Base-by-base conservation (phyloP, 2,888 invertebrate genomes). In the Drosophila anomalipes region DNA sequence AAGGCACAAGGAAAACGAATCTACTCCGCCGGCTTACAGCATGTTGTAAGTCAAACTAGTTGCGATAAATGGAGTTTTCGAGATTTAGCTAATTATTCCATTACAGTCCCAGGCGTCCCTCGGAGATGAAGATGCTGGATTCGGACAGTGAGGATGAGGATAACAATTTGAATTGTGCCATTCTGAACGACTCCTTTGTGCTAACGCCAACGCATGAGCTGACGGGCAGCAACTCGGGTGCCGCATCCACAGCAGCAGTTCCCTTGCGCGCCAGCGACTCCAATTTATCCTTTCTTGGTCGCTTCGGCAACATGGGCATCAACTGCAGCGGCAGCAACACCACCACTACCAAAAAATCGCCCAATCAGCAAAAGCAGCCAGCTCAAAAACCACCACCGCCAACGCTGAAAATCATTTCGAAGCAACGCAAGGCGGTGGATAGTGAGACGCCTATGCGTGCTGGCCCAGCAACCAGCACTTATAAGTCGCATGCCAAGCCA, bases 161-260 rank as follows among this genome's bases (percentile, higher is more conserved):
- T 16, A 70, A 82, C 35, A 93, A 93, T 53, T 80, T 93, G 1
- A 93, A 93, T 69, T 92, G 91, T 70, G 93, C 93, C 26, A 92
- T 93, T 33, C 81, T 93, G 0, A 92, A 93, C 63, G 93, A 93
- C 67, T 93, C 93, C 1, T 92, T 93, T 62, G 82, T 92, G 7
- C 57, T 93, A 12, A 93, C 92, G 70, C 93, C 93, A 0, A 74
- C 70, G 3, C 89, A 87, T 28, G 87, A 91, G 32, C 39, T 74
- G 4, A 70, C 85, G 2, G 65, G 61, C 3, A 79, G 69, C 65
- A 77, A 54, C 7, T 14, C 68, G 4, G 84, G 78, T 26, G 73
- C 83, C 0, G 59, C 73, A 1, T 51, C 81, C 2, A 70, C 74
- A 4, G 74, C 73, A 6, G 82, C 62, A 30, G 65, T 63, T 3